phyloP scores from a whole-genome alignment of 2,797 vertebrate genomes.

The Lepus townsendii region DNA sequence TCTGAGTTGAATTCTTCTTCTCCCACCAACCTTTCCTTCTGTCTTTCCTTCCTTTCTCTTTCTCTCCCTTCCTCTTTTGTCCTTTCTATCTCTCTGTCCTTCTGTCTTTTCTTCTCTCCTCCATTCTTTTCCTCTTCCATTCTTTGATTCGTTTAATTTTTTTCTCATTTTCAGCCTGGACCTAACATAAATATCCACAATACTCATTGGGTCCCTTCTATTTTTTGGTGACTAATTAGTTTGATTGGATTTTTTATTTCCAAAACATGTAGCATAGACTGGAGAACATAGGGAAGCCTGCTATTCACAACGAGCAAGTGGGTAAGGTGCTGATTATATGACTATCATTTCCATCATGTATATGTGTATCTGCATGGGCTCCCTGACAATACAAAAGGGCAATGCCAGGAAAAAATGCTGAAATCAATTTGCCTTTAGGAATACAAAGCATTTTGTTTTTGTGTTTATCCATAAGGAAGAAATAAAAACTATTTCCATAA shows the following conservation, averaged over 20 bases:
- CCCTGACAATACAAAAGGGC: not conserved
- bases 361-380: not conserved
- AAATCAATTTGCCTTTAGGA: not conserved
- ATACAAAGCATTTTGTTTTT: not conserved
- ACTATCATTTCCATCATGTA: not conserved
- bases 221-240: conserved; percentile 46
- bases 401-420: not conserved
- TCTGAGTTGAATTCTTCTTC: not conserved
- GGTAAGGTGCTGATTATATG: not conserved
- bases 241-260: not conserved
- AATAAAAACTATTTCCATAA: conserved; percentile 22
- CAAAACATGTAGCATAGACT: not conserved
- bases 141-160: not conserved
- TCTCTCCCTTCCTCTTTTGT: not conserved
- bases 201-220: not conserved
- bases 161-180: not conserved
- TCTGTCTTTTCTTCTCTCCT: not conserved
- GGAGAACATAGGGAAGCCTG: not conserved
- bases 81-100: too few relatives aligned
- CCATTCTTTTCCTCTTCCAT: not conserved
- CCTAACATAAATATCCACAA: not conserved
- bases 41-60: not conserved
- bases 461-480: conserved; percentile 35
- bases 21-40: too few relatives aligned
- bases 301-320: not conserved